Evolutionary conservation across 2,888 invertebrate species (phyloP), one percentile per base, ranked within the genome.

Genomic region (Nipponacmea schrenckii): DNA sequence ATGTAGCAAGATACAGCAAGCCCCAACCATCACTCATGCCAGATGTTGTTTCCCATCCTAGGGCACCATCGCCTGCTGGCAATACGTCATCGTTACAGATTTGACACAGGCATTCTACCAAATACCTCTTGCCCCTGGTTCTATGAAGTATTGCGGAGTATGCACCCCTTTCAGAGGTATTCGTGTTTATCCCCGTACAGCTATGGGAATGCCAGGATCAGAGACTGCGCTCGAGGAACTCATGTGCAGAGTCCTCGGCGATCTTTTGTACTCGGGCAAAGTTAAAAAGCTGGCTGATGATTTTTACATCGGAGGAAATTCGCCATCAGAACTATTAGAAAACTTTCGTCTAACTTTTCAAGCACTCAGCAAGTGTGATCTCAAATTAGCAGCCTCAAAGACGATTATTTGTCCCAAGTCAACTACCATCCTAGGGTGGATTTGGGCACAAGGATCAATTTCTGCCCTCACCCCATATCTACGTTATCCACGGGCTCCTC

Each of bases 151-250:
- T n/a, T n/a, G n/a, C n/a, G n/a, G n/a, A n/a, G n/a, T n/a, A n/a
- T n/a, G n/a, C n/a, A n/a, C n/a, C n/a, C n/a, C n/a, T n/a, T n/a
- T n/a, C n/a, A n/a, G n/a, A n/a, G n/a, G n/a, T n/a, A n/a, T n/a
- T n/a, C n/a, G n/a, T n/a, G n/a, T n/a, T n/a, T n/a, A n/a, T n/a
- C n/a, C n/a, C n/a, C n/a, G n/a, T n/a, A n/a, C n/a, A n/a, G n/a
- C n/a, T n/a, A n/a, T n/a, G n/a, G n/a, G n/a, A n/a, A n/a, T n/a
- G n/a, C n/a, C n/a, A n/a, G n/a, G n/a, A n/a, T n/a, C n/a, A n/a
- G n/a, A 72, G 73, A 10, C 78, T 1, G 77, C 73, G 17, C 69
- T 80, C 0, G 79, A 80, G 44, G 81, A 82, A 31, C 31, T 31
- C 31, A 31, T 31, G 31, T 31, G 31, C 31, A 20, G 20, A 63